Conservation (phyloP, 2,888 invertebrate species). For the Troglohyphantes excavatus region DNA sequence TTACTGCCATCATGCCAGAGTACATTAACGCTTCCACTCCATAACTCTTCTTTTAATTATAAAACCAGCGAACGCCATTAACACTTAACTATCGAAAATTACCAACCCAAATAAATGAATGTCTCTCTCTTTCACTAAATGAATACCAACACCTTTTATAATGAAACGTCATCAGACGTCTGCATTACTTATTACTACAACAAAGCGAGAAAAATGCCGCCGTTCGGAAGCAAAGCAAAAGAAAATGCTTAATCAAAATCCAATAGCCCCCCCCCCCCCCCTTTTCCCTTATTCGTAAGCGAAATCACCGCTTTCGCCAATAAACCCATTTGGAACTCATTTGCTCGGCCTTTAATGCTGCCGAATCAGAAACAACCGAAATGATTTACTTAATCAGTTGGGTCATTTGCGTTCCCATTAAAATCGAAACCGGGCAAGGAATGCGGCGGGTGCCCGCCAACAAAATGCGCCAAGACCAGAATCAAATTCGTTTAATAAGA, state of each 20-base stretch:
- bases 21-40: background rate
- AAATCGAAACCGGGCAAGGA: constrained; percentile 36
- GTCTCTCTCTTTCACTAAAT: background rate
- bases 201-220: constrained; percentile 22
- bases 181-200: constrained; percentile 11
- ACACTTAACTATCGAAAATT: background rate
- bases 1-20: background rate
- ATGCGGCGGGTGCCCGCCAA: constrained; percentile 2
- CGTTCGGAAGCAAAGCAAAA: background rate
- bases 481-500: constrained; percentile 58
- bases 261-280: constrained; percentile 22
- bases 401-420: constrained; percentile 65
- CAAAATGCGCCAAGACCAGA: constrained; percentile 33
- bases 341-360: constrained; percentile 49
- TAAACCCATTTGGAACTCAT: constrained; percentile 57
- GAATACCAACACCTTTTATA: constrained; percentile 12
- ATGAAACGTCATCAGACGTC: constrained; percentile 21
- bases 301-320: constrained; percentile 38
- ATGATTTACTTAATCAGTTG: constrained; percentile 64
- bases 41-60: background rate
- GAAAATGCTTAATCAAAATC: constrained; percentile 59
- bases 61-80: background rate
- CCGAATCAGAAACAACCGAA: constrained; percentile 53
- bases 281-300: constrained; percentile 26
- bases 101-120: background rate